Evolutionary conservation across 2,113 vertebrate species (phyloP).

Genomic region (Pseudonaja textilis): DNA sequence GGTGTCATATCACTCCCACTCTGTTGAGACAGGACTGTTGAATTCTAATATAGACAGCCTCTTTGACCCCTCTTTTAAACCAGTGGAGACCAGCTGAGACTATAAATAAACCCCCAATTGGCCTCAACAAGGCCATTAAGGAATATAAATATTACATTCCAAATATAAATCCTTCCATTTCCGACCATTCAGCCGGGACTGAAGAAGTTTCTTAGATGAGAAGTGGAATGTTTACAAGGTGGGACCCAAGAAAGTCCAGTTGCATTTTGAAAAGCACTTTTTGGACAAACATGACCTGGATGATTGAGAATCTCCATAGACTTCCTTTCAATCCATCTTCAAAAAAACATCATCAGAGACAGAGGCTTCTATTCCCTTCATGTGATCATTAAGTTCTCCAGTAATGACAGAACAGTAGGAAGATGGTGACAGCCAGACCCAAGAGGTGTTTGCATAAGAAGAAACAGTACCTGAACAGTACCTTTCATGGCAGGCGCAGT

Average conservation of each 20-base stretch:
- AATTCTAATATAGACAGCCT: not conserved
- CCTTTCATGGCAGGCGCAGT: slow-evolving; percentile 86
- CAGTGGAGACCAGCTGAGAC: not conserved
- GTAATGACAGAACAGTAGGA: not conserved
- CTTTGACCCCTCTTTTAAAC: not conserved
- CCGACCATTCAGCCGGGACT: not conserved
- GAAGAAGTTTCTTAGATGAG: not conserved
- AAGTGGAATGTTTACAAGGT: not conserved
- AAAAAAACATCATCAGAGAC: not conserved
- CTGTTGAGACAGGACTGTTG: not conserved
- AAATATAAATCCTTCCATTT: not conserved
- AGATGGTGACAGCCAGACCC: not conserved
- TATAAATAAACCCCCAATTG: not conserved
- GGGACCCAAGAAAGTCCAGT: not conserved
- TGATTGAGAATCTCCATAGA: not conserved
- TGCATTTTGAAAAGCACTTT: not conserved
- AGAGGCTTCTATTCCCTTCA: not conserved
- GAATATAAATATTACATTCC: not conserved
- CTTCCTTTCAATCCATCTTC: not conserved
- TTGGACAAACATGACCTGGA: not conserved
- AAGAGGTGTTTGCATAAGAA: slow-evolving; percentile 11
- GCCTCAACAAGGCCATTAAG: not conserved
- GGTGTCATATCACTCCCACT: not conserved
- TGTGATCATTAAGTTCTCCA: not conserved
- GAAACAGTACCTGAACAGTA: slow-evolving; percentile 69